These are phyloP conservation scores for Actinemys pallida DNA, from an alignment of 2,113 vertebrate genomes.

Conservation along the genomic window DNA sequence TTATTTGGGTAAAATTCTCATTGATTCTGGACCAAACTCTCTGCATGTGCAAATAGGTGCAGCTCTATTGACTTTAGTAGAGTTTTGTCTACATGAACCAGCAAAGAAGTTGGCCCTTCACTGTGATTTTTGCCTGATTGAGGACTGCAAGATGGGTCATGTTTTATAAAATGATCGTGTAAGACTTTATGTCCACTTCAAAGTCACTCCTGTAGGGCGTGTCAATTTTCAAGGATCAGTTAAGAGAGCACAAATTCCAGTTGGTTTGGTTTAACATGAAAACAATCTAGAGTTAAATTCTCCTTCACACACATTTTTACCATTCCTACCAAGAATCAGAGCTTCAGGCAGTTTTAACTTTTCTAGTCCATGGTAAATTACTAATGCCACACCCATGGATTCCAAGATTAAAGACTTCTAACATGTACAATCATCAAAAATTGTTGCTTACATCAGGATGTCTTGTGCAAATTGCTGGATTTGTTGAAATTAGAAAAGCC, in stretches of 20 bases:
- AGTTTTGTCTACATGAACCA: background rate
- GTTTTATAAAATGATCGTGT: background rate
- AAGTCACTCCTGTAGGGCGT: background rate
- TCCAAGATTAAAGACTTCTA: background rate
- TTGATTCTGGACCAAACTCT: background rate
- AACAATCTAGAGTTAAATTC: background rate
- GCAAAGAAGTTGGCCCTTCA: background rate
- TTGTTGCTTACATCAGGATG: background rate
- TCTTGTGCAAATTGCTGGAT: background rate
- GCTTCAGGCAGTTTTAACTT: background rate
- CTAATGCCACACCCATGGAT: background rate
- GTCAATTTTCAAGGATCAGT: background rate
- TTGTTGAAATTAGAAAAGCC: conserved; percentile 24
- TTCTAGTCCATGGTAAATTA: background rate
- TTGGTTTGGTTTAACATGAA: background rate
- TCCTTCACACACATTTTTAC: background rate
- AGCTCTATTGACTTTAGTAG: background rate
- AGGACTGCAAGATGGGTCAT: background rate
- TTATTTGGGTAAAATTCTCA: background rate
- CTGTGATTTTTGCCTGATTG: background rate
- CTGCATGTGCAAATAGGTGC: background rate
- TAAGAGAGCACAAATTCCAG: background rate
- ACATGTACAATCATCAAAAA: background rate
- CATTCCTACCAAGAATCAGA: background rate
- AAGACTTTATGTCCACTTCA: background rate